Evolutionary conservation across 1,140 invertebrate genomes (phyloP).

Genomic region (Anagrus nilaparvatae): DNA sequence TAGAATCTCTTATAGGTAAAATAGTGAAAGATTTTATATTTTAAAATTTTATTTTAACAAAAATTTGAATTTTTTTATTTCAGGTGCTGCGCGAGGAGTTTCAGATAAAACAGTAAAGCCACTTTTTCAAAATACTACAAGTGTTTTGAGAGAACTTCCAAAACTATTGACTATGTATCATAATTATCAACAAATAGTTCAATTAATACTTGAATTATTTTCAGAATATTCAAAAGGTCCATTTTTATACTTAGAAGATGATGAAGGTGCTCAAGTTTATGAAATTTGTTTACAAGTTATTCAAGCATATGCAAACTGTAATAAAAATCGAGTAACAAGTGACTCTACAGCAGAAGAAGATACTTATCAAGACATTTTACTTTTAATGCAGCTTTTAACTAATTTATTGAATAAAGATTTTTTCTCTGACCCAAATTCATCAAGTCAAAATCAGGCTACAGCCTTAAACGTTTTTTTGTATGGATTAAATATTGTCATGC

Average conservation of each 20-base stretch:
- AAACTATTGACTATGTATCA: slow-evolving; percentile 63
- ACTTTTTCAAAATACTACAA: slow-evolving; percentile 54
- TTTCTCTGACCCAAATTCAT: slow-evolving; percentile 26
- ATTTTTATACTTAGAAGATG: slow-evolving; percentile 51
- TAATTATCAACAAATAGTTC: slow-evolving; percentile 72
- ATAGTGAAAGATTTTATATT: neutral
- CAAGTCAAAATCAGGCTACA: slow-evolving; percentile 23
- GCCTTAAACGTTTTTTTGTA: slow-evolving; percentile 57
- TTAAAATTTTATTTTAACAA: neutral
- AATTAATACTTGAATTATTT: slow-evolving; percentile 67
- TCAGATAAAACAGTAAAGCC: slow-evolving; percentile 47
- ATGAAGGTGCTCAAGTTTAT: slow-evolving; percentile 50
- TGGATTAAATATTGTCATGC: slow-evolving; percentile 63
- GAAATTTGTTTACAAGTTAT: slow-evolving; percentile 52
- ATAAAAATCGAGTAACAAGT: slow-evolving; percentile 41
- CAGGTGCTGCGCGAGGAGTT: slow-evolving; percentile 50
- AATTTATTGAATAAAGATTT: slow-evolving; percentile 63
- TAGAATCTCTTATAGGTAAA: slow-evolving; percentile 58
- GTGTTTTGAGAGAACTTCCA: slow-evolving; percentile 54
- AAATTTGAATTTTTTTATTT: slow-evolving; percentile 12
- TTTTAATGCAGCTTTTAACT: slow-evolving; percentile 61
- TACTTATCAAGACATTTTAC: slow-evolving; percentile 58
- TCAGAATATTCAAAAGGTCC: slow-evolving; percentile 58
- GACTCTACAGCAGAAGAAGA: slow-evolving; percentile 59
- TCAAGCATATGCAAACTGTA: slow-evolving; percentile 62